Percentiles rank a stretch among this genome's conserved stretches.
phyloP scores from a whole-genome alignment of 2,797 vertebrate genomes.

The Schizothorax lantsangensis region DNA sequence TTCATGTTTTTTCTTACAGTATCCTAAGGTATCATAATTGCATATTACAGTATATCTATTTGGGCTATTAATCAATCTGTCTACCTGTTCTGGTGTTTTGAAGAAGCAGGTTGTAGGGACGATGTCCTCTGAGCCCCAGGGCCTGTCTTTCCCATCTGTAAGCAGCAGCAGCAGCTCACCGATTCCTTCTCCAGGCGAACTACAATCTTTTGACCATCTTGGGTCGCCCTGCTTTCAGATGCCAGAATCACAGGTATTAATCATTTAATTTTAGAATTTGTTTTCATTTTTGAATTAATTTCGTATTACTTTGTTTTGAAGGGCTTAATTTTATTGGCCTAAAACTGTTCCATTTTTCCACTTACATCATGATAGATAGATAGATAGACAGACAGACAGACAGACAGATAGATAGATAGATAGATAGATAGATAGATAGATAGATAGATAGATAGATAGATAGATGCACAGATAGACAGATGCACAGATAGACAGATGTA shows the following conservation, averaged over 20 bases:
- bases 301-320: background rate
- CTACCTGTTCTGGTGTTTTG: conserved; percentile 19
- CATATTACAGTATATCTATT: background rate
- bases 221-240: conserved; percentile 66
- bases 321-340: background rate
- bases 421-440: background rate
- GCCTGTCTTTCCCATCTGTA: conserved; percentile 59
- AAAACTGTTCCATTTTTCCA: too few species aligned
- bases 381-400: background rate
- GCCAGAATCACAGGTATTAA: conserved; percentile 71
- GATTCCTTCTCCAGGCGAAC: conserved; percentile 48
- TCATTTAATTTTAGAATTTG: background rate
- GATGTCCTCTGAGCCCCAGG: conserved; percentile 54
- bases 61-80: background rate
- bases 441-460: background rate
- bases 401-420: background rate
- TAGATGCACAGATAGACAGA: background rate
- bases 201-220: conserved; percentile 59
- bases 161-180: conserved; percentile 57
- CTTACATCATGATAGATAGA: too few species aligned
- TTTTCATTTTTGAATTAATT: background rate
- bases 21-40: background rate
- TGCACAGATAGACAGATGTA: background rate
- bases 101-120: conserved; percentile 30
- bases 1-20: background rate